These are phyloP conservation scores for Stegodyphus mimosarum DNA, from an alignment of 1,140 invertebrate genomes.

Conservation along the genomic window DNA sequence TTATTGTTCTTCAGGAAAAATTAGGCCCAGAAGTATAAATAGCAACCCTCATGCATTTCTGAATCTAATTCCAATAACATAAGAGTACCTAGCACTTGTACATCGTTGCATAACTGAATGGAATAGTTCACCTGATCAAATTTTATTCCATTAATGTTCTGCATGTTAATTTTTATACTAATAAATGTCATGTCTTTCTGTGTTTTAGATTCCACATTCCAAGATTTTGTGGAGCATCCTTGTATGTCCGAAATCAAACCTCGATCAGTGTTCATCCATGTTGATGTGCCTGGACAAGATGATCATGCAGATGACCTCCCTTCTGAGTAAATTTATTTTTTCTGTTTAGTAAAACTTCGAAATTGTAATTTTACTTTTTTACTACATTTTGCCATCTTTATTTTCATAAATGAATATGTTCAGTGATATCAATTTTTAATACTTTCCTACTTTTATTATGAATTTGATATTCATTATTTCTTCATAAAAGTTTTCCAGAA, in stretches of 20 bases:
- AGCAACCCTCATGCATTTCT: background rate
- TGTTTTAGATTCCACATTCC: conserved; percentile 76
- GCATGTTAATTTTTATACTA: background rate
- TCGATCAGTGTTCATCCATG: conserved; percentile 86
- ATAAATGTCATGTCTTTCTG: background rate
- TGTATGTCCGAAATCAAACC: conserved; percentile 87
- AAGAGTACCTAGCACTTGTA: background rate
- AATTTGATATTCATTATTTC: too few species aligned
- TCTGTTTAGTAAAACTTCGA: too few species aligned
- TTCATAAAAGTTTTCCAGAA: too few species aligned
- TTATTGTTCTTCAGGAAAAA: too few species aligned
- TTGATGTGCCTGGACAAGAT: conserved; percentile 89
- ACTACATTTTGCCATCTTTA: too few species aligned
- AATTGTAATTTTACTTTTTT: too few species aligned
- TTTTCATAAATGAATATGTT: too few species aligned
- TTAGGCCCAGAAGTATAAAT: too few species aligned
- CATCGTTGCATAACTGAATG: background rate
- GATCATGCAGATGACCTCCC: conserved; percentile 79
- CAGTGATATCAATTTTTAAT: too few species aligned
- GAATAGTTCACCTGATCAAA: too few species aligned
- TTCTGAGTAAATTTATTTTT: conserved; percentile 73
- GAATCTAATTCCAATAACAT: background rate
- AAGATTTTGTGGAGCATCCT: conserved; percentile 81
- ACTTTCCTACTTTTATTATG: too few species aligned
- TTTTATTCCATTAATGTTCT: background rate